Evolutionary conservation across 92 coral and sea anemone species (phyloP).

Genomic region (Porites divaricata): DNA sequence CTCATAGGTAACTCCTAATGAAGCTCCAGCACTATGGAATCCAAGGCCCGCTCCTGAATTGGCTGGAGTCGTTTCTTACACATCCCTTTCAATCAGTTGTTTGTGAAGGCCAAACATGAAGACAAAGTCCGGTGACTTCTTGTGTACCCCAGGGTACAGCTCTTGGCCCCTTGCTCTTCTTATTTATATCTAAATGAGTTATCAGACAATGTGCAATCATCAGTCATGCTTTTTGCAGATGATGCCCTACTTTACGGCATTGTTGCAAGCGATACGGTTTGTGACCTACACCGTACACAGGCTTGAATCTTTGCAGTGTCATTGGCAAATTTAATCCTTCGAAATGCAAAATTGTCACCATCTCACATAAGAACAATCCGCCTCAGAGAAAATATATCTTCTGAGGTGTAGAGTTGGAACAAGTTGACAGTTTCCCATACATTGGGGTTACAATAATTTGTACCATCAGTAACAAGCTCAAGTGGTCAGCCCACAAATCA

Average conservation of each 20-base stretch:
- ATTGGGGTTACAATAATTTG: constrained; percentile 6
- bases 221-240: not conserved
- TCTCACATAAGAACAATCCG: not conserved
- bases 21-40: constrained; percentile 40
- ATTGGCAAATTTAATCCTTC: not conserved
- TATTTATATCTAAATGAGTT: too few species aligned
- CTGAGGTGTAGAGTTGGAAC: constrained; percentile 45
- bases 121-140: too few species aligned
- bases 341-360: constrained; percentile 1
- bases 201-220: too few species aligned
- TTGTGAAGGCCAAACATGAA: too few species aligned
- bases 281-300: constrained; percentile 3
- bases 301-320: not conserved
- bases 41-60: constrained; percentile 8
- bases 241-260: not conserved
- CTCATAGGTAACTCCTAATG: constrained; percentile 2
- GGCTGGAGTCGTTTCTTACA: too few species aligned
- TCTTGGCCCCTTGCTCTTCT: too few species aligned
- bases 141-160: too few species aligned
- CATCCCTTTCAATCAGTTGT: not conserved
- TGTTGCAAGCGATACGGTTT: not conserved
- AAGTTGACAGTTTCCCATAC: constrained; percentile 46
- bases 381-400: not conserved
- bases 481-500: constrained; percentile 36
- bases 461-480: constrained; percentile 33